Evolutionary conservation across 1,140 invertebrate genomes (phyloP), one percentile per base, ranked within the genome.

Genomic region (Pissodes strobi): DNA sequence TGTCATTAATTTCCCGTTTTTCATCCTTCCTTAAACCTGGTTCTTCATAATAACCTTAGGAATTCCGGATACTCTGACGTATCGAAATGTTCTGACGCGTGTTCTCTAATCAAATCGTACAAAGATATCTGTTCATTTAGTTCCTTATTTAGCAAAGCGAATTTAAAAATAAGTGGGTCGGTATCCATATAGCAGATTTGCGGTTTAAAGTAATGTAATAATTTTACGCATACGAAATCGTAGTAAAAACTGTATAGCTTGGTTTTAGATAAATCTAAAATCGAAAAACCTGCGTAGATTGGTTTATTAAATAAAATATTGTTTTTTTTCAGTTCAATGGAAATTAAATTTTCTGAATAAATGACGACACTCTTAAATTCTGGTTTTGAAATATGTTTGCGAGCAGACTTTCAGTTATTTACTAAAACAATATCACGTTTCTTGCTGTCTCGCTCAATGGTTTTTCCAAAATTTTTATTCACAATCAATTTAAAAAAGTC

Each of bases 401-500:
- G 34, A 34, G 34, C 51, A 2, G 25, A 17, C 12, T 53, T 23
- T 27, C 51, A 53, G 18, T 53, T 34, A 8, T n/a, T 53, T 8
- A 70, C 67, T 23, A 79, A 39, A 71, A 75, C 71, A 0, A 82
- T 60, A 68, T 78, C 66, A 23, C 69, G 64, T 46, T 74, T 52
- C 49, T 76, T 77, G 25, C 73, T 51, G 13, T 78, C 65, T 62
- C 80, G 79, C 67, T 82, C 78, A 69, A 81, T 77, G 3, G 74
- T 80, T 72, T 81, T 80, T 2, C 82, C 79, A 74, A 80, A 79
- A 10, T 78, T 67, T 5, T 69, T 46, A 63, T 82, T 81, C 53
- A 78, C 80, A 69, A 81, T 76, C 4, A 80, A 62, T 71, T 83
- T 84, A 55, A n/a, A n/a, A n/a, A n/a, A n/a, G n/a, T n/a, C n/a